phyloP scores from a whole-genome alignment of 2,888 invertebrate species.

The Phyllotreta cruciferae region DNA sequence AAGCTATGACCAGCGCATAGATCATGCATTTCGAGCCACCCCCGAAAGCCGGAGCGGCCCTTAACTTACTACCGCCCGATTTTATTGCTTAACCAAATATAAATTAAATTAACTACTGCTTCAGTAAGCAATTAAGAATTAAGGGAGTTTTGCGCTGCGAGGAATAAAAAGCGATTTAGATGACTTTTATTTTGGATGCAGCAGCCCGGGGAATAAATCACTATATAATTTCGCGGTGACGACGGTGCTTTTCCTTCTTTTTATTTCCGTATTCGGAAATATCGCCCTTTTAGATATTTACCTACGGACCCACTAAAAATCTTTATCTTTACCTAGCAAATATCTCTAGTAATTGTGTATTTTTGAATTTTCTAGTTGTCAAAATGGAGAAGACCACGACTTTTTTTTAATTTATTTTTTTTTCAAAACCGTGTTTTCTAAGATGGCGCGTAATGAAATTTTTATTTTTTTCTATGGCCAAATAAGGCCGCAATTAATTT shows the following conservation, averaged over 20 bases:
- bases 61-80: conserved; percentile 56
- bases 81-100: conserved; percentile 61
- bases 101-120: conserved; percentile 63
- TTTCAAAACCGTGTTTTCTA: too few relatives aligned
- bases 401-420: too few relatives aligned
- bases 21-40: conserved; percentile 56
- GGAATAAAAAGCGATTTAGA: conserved; percentile 59
- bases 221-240: conserved; percentile 46
- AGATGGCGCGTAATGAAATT: too few relatives aligned
- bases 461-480: too few relatives aligned
- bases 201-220: conserved; percentile 51
- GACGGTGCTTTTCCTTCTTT: conserved; percentile 40
- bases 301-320: conserved; percentile 22
- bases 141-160: conserved; percentile 57
- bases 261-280: conserved; percentile 38
- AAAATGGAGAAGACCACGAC: too few relatives aligned
- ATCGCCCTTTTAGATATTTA: conserved; percentile 31
- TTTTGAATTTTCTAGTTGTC: conserved; percentile 9
- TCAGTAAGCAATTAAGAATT: conserved; percentile 62
- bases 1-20: conserved; percentile 58
- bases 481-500: too few relatives aligned
- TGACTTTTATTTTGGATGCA: conserved; percentile 57
- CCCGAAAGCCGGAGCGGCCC: conserved; percentile 33
- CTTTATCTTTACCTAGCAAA: conserved; percentile 8
- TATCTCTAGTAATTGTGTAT: neutral